phyloP scores from a whole-genome alignment of 1,140 invertebrate genomes.

The Zaprionus ornatus region DNA sequence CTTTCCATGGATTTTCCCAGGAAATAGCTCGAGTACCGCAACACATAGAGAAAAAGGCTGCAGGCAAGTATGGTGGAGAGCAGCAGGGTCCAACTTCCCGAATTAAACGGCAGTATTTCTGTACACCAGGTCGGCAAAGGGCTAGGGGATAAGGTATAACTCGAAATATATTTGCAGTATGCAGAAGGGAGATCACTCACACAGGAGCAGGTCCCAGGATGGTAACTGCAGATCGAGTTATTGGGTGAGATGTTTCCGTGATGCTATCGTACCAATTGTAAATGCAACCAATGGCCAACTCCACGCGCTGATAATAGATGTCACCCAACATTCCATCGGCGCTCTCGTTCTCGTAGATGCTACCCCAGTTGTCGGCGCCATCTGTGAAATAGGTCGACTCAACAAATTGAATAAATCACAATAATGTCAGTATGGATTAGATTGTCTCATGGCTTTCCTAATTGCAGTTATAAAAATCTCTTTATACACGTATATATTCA shows the following conservation, averaged over 20 bases:
- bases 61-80: conserved; percentile 53
- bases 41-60: conserved; percentile 52
- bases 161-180: background rate
- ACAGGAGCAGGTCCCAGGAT: conserved; percentile 72
- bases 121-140: conserved; percentile 68
- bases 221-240: conserved; percentile 76
- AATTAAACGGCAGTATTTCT: conserved; percentile 67
- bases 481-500: background rate
- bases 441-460: background rate
- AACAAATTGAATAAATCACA: background rate
- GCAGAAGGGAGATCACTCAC: conserved; percentile 43
- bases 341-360: conserved; percentile 73
- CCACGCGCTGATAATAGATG: conserved; percentile 71
- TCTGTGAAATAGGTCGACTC: conserved; percentile 33
- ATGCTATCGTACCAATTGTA: conserved; percentile 81
- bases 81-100: conserved; percentile 61
- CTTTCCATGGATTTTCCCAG: background rate
- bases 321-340: conserved; percentile 69
- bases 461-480: background rate
- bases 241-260: conserved; percentile 68
- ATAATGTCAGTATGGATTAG: background rate
- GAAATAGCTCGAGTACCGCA: conserved; percentile 42
- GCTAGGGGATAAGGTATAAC: conserved; percentile 5
- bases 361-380: conserved; percentile 76
- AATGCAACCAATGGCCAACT: conserved; percentile 78